Conservation (phyloP, 2,888 invertebrate genomes). For the Charanyca ferruginea region DNA sequence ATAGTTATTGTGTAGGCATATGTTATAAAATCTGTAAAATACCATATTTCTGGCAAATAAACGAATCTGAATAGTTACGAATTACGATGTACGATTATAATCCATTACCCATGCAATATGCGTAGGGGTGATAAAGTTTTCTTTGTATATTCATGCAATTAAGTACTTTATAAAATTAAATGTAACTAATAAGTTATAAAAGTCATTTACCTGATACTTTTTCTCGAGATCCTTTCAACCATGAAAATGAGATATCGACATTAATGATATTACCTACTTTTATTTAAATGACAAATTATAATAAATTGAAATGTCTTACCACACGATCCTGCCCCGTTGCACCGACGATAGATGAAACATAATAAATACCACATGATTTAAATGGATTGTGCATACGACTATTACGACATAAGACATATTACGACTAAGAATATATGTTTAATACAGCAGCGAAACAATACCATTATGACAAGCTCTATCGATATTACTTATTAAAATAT, state of each 20-base stretch:
- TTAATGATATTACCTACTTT: slow-evolving; percentile 43
- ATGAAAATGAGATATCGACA: slow-evolving; percentile 71
- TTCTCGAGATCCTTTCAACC: slow-evolving; percentile 87
- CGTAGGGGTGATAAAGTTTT: neutral
- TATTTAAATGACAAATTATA: slow-evolving; percentile 21
- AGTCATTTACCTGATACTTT: slow-evolving; percentile 81
- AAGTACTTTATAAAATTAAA: neutral
- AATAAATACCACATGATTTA: slow-evolving; percentile 42
- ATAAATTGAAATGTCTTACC: slow-evolving; percentile 50
- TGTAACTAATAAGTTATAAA: neutral
- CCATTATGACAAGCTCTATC: neutral
- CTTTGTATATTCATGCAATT: neutral
- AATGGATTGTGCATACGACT: slow-evolving; percentile 9
- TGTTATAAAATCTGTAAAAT: too few species aligned
- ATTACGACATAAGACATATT: too few species aligned
- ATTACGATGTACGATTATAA: neutral
- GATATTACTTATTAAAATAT: neutral
- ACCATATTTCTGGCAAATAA: too few species aligned
- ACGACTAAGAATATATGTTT: neutral
- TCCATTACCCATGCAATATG: neutral
- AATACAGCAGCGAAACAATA: neutral
- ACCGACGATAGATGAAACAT: slow-evolving; percentile 56
- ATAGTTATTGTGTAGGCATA: too few species aligned
- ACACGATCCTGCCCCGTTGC: slow-evolving; percentile 49
- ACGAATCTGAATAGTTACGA: too few species aligned